These are phyloP conservation scores for Poeciliopsis infans DNA, from an alignment of 2,797 vertebrate genomes.

Conservation along the genomic window DNA sequence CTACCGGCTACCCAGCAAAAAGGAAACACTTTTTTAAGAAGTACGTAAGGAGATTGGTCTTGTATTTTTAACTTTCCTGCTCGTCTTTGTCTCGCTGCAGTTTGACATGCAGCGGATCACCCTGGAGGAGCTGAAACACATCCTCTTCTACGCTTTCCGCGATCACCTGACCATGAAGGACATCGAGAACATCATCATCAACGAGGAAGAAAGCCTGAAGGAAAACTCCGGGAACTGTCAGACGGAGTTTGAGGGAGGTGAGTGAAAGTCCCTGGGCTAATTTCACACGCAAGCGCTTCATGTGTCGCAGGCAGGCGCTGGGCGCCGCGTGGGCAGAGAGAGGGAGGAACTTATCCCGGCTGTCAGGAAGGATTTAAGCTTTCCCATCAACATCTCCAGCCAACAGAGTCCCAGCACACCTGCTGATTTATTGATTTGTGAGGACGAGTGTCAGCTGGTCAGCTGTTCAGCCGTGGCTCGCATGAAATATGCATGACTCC, in stretches of 20 bases:
- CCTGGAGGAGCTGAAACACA: slow-evolving; percentile 97
- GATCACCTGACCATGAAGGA: slow-evolving; percentile 99
- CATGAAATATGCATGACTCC: slow-evolving; percentile 65
- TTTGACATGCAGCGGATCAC: slow-evolving; percentile 99
- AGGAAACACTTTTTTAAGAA: neutral
- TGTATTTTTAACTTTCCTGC: neutral
- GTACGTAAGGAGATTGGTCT: neutral
- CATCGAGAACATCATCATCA: slow-evolving; percentile 99
- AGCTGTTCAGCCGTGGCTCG: slow-evolving; percentile 39
- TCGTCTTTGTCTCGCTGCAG: slow-evolving; percentile 72
- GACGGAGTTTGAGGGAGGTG: slow-evolving; percentile 95
- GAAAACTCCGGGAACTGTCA: slow-evolving; percentile 96
- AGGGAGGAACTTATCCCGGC: slow-evolving; percentile 13
- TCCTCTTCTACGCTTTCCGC: slow-evolving; percentile 96
- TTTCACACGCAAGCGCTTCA: slow-evolving; percentile 15
- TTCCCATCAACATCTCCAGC: slow-evolving; percentile 38
- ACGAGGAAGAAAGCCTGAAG: slow-evolving; percentile 96
- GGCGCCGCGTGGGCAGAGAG: slow-evolving; percentile 7
- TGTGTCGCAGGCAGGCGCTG: neutral
- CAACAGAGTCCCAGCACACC: slow-evolving; percentile 33
- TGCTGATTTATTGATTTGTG: slow-evolving; percentile 73
- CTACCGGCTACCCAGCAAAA: neutral
- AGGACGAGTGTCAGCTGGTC: slow-evolving; percentile 40
- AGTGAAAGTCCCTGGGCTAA: slow-evolving; percentile 27
- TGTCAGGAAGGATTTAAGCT: slow-evolving; percentile 50